Percentiles rank a stretch among this genome's conserved stretches.
phyloP scores from a whole-genome alignment of 2,113 vertebrate genomes.

The Phodopus roborovskii region DNA sequence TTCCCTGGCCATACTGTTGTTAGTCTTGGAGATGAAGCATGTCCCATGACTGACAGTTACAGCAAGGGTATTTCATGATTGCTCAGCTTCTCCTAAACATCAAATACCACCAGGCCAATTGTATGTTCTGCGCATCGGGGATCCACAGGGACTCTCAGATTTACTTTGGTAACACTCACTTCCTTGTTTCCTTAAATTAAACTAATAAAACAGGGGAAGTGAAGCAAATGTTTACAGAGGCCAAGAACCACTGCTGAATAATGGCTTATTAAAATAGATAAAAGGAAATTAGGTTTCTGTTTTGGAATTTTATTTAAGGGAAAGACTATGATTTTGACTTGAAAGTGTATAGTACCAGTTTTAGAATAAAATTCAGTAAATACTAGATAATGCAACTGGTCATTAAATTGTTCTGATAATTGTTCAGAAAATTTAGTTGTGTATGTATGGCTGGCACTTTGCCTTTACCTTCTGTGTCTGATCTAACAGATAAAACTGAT shows the following conservation, averaged over 20 bases:
- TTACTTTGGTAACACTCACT: not conserved
- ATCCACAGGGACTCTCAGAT: not conserved
- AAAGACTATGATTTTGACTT: not conserved
- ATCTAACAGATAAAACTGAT: not conserved
- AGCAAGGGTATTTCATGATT: not conserved
- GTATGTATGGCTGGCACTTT: not conserved
- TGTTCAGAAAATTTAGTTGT: not conserved
- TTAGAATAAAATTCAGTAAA: not conserved
- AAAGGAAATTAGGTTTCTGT: not conserved
- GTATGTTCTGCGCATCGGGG: not conserved
- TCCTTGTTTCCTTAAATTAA: slow-evolving; percentile 14
- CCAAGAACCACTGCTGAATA: not conserved
- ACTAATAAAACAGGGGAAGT: not conserved
- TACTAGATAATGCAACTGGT: not conserved
- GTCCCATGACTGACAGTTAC: not conserved
- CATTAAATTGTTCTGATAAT: not conserved
- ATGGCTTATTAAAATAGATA: not conserved
- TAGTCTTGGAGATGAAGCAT: not conserved
- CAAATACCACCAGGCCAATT: not conserved
- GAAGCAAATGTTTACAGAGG: not conserved
- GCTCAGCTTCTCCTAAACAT: not conserved
- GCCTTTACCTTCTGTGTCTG: not conserved
- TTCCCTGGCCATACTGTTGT: not conserved
- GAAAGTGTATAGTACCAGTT: not conserved
- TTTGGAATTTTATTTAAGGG: not conserved